A percentile compares a stretch with the other conserved stretches of the same genome.
Conservation (phyloP, 2,113 vertebrate species). For the Campylomormyrus tamandua region DNA sequence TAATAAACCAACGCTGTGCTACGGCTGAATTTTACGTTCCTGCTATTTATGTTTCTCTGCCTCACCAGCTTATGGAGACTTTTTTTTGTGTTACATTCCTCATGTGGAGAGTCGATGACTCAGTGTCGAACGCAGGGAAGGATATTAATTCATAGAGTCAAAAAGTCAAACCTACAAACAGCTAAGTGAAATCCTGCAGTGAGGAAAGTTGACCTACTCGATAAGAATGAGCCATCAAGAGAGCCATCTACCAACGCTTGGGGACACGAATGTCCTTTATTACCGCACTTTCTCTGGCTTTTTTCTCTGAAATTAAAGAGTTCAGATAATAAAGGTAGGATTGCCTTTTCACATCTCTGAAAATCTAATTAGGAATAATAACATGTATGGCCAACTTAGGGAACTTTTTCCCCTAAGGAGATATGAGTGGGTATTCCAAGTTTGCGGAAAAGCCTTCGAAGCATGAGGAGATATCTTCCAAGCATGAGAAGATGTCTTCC, state of each 20-base stretch:
- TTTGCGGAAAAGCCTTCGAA: not conserved
- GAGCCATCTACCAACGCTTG: not conserved
- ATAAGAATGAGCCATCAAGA: not conserved
- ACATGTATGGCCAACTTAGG: not conserved
- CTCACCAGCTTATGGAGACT: not conserved
- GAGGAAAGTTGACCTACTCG: not conserved
- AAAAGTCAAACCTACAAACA: not conserved
- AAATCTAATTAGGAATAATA: not conserved
- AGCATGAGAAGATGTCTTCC: not conserved
- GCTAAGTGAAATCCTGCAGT: not conserved
- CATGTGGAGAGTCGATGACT: not conserved
- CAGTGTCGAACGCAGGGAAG: not conserved
- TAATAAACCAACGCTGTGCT: not conserved
- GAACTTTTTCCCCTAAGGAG: not conserved
- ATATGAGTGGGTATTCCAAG: not conserved
- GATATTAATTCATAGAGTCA: not conserved
- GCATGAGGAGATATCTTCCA: not conserved
- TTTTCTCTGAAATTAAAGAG: not conserved
- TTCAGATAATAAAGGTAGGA: not conserved
- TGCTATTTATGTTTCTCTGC: not conserved
- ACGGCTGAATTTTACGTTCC: not conserved
- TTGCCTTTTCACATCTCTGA: not conserved
- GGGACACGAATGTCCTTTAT: slow-evolving; percentile 2
- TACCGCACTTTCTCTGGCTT: not conserved
- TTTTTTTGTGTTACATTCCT: not conserved